Percentiles rank a stretch among this genome's conserved stretches.
phyloP scores from a whole-genome alignment of 2,888 invertebrate genomes.

The Lutraria lutraria region DNA sequence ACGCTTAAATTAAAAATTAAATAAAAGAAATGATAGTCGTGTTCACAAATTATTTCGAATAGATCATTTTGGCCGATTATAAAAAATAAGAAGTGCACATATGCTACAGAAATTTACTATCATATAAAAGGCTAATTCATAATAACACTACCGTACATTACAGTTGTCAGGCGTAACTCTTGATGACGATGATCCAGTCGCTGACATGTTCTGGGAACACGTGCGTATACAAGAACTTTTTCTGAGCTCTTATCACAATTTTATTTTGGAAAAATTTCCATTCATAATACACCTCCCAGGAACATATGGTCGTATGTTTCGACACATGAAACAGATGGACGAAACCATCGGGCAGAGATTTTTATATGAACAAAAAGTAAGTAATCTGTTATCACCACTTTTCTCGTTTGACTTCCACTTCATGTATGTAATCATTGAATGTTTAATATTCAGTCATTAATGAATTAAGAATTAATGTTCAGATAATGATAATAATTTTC shows the following conservation, averaged over 20 bases:
- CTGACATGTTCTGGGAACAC: constrained; percentile 23
- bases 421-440: no score
- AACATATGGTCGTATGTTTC: neutral
- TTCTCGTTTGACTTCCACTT: no score
- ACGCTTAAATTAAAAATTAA: no score
- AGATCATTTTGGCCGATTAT: no score
- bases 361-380: constrained; percentile 12
- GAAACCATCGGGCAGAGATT: neutral
- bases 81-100: no score
- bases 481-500: no score
- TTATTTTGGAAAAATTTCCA: neutral
- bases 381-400: neutral
- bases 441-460: no score
- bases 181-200: neutral
- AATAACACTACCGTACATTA: neutral
- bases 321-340: neutral
- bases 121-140: no score
- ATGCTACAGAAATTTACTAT: no score
- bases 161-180: constrained; percentile 11
- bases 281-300: neutral
- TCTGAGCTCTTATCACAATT: neutral
- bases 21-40: no score
- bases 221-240: neutral
- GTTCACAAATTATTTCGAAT: no score
- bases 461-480: no score